Evolutionary conservation across 1,140 invertebrate genomes (phyloP).

Genomic region (Rhopalosiphum maidis): DNA sequence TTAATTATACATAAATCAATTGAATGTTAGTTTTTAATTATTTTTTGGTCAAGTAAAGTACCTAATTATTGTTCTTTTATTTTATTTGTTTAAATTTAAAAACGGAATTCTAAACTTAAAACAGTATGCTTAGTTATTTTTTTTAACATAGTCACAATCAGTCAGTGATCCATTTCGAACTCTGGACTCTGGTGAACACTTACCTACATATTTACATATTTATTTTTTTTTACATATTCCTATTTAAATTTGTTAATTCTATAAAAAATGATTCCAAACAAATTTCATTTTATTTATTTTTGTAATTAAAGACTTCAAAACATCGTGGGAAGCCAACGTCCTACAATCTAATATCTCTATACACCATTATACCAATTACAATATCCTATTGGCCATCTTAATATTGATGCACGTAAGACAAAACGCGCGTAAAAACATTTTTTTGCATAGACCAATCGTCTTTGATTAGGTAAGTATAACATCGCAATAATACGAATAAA

Average conservation of each 20-base stretch:
- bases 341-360: background rate
- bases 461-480: background rate
- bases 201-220: too few species aligned
- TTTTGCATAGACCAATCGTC: background rate
- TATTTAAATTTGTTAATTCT: background rate
- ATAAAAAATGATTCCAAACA: background rate
- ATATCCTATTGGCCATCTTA: background rate
- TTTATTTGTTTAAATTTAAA: background rate
- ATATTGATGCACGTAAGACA: background rate
- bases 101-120: too few species aligned
- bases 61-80: background rate
- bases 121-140: too few species aligned
- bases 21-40: background rate
- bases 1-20: background rate
- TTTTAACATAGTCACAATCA: too few species aligned
- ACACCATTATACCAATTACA: background rate
- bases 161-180: background rate
- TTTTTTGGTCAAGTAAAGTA: background rate
- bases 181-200: background rate
- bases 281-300: background rate
- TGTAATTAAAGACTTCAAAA: background rate
- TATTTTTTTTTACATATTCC: too few species aligned
- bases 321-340: background rate
- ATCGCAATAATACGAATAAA: background rate
- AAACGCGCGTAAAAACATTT: background rate